Percentiles rank a stretch among this genome's conserved stretches.
Conservation (phyloP, 2,797 vertebrate genomes). For the Manis pentadactyla region DNA sequence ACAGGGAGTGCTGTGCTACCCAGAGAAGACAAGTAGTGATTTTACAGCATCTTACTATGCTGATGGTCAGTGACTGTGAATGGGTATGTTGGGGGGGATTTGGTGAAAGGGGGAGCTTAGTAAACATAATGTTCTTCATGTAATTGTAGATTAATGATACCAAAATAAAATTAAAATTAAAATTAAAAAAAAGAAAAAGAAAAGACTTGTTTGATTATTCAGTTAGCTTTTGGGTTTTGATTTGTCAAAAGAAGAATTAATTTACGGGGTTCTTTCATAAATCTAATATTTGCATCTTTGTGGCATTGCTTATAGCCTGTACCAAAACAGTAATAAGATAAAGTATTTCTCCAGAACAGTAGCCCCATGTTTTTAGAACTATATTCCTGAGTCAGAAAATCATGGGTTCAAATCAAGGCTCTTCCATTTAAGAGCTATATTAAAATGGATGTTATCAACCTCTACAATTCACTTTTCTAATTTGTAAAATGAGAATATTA, state of each 20-base stretch:
- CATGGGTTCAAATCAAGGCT: not conserved
- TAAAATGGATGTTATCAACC: not conserved
- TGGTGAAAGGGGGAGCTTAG: too few relatives aligned
- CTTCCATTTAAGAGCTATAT: not conserved
- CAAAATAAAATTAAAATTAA: too few relatives aligned
- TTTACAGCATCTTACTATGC: too few relatives aligned
- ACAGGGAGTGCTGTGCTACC: too few relatives aligned
- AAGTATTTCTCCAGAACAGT: not conserved
- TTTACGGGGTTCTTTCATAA: not conserved
- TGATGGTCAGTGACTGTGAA: too few relatives aligned
- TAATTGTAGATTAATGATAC: too few relatives aligned
- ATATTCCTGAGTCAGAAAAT: not conserved
- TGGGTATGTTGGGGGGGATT: too few relatives aligned
- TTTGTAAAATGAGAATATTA: not conserved
- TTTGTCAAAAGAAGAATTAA: not conserved
- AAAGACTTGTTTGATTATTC: not conserved
- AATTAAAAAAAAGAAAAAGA: too few relatives aligned
- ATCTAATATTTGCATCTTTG: not conserved
- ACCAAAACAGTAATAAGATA: not conserved
- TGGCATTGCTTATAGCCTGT: not conserved
- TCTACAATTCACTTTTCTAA: not conserved
- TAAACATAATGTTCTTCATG: too few relatives aligned
- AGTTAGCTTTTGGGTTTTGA: slow-evolving; percentile 25
- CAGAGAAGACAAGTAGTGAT: too few relatives aligned
- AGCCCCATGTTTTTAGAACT: not conserved